phyloP scores from a whole-genome alignment of 92 coral and sea anemone species.

The Desmophyllum pertusum region DNA sequence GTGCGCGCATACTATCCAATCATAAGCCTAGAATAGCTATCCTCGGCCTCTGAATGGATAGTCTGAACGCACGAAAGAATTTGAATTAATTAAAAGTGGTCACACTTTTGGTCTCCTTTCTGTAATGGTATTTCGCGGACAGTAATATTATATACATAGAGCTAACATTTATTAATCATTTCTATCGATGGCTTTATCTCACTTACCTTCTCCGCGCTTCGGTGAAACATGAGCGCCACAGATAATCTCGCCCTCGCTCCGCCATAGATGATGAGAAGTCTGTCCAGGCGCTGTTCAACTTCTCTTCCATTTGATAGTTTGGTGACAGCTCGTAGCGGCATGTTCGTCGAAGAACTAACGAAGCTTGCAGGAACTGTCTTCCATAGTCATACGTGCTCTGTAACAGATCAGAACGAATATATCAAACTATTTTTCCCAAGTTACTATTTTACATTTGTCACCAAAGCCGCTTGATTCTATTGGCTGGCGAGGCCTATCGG shows the following conservation, averaged over 20 bases:
- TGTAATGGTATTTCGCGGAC: not conserved
- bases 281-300: slow-evolving; percentile 79
- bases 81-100: too few relatives aligned
- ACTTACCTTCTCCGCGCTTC: slow-evolving; percentile 87
- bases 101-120: too few relatives aligned
- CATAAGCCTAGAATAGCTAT: too few relatives aligned
- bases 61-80: too few relatives aligned
- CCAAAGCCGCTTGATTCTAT: not conserved
- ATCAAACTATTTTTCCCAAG: not conserved
- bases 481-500: not conserved
- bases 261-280: slow-evolving; percentile 83
- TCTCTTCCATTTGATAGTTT: slow-evolving; percentile 87
- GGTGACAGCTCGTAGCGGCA: slow-evolving; percentile 92
- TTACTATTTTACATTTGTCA: not conserved
- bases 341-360: slow-evolving; percentile 90
- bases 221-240: slow-evolving; percentile 95
- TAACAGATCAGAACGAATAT: not conserved
- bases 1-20: too few relatives aligned
- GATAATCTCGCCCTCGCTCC: slow-evolving; percentile 90
- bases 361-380: slow-evolving; percentile 88
- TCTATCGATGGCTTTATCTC: too few relatives aligned
- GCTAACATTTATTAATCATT: too few relatives aligned
- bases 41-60: too few relatives aligned
- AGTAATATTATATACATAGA: too few relatives aligned
- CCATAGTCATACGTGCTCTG: slow-evolving; percentile 96